Evolutionary conservation across 2,888 invertebrate species (phyloP), one percentile per base, ranked within the genome.

Genomic region (Andrena fulva): DNA sequence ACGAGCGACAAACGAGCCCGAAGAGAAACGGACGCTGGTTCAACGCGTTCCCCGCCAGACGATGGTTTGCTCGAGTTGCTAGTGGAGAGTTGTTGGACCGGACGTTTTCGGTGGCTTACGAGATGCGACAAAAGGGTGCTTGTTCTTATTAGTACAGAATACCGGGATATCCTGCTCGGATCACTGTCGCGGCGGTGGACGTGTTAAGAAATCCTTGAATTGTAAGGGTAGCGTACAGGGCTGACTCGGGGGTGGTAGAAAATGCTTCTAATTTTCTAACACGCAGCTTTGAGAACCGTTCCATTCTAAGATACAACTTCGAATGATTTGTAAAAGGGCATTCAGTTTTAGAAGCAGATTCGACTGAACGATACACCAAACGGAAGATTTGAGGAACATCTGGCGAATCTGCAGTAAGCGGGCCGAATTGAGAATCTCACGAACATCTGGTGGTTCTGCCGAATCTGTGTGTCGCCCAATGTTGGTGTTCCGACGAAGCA

Each of bases 1-100:
- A 80, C 62, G 80, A 80, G 54, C 67, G 80, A 80, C 80, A 67
- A 80, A 80, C 80, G 67, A 56, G 71, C 8, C 54, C 67, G 54
- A 80, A 42, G 80, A 62, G 80, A 80, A 80, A 71, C 80, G 42
- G 33, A 62, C 67, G 71, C 48, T 80, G 71, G 67, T 62, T 80
- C 66, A 71, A 80, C 80, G 60, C 80, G 80, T 67, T 72, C 80
- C 12, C 72, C 52, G 80, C 60, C 33, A 27, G 29, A 2, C 42
- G 35, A 62, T 66, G 24, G 62, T 80, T 80, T 48, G 50, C 62
- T 80, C 27, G 52, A 6, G 33, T 52, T 35, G 31, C 52, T 35
- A n/a, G 20, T 27, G 42, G 35, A 24, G 12, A 52, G 50, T n/a
- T 33, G 42, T 52, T 66, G 12, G 16, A 33, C 16, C 10, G n/a